These are phyloP conservation scores for Hypomecis punctinalis DNA, from an alignment of 2,888 invertebrate species.

Conservation along the genomic window DNA sequence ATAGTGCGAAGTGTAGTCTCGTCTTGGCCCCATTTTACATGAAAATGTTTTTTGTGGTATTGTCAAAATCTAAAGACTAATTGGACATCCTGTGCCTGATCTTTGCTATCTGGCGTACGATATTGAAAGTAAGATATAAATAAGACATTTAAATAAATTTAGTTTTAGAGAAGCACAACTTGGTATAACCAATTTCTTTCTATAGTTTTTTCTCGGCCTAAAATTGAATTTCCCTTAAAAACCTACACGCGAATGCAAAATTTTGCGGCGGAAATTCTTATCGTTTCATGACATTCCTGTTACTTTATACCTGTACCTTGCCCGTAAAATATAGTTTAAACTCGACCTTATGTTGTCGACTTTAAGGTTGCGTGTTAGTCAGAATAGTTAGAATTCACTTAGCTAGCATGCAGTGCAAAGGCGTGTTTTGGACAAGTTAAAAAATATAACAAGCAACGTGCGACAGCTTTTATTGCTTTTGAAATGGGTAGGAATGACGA, in stretches of 20 bases:
- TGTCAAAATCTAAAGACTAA: too few relatives aligned
- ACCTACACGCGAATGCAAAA: conserved; percentile 11
- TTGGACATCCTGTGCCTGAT: too few relatives aligned
- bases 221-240: conserved; percentile 10
- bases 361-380: conserved; percentile 5
- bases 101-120: too few relatives aligned
- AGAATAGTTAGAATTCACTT: conserved; percentile 11
- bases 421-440: conserved; percentile 26
- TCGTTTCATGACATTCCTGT: conserved; percentile 25
- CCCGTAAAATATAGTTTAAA: background rate
- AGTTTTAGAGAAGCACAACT: background rate
- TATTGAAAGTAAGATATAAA: too few relatives aligned
- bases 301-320: conserved; percentile 14
- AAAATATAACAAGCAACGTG: conserved; percentile 24
- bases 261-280: conserved; percentile 21
- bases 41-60: too few relatives aligned
- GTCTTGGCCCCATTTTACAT: too few relatives aligned
- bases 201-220: background rate
- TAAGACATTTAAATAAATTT: too few relatives aligned
- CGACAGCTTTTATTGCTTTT: conserved; percentile 10
- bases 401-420: conserved; percentile 15
- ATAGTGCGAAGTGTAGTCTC: too few relatives aligned
- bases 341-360: conserved; percentile 8
- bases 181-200: background rate
- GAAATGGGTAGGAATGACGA: background rate